Conservation (phyloP, 2,888 invertebrate species). For the Apamea crenata region DNA sequence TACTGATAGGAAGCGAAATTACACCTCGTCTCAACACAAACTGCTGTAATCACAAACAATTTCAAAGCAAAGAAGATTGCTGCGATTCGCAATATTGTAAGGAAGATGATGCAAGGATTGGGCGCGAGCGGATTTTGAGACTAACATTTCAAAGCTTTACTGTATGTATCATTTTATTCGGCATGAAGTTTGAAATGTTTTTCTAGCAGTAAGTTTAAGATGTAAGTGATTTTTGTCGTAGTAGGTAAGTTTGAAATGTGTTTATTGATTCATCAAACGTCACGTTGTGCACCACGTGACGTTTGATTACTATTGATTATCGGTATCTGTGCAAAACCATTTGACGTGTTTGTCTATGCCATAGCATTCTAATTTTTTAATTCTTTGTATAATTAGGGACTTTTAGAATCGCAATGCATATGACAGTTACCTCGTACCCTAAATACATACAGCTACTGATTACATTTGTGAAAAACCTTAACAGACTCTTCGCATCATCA, state of each 20-base stretch:
- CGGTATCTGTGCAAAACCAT: not conserved
- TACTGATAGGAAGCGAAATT: constrained; percentile 79
- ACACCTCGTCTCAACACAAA: constrained; percentile 79
- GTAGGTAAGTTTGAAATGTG: too few relatives aligned
- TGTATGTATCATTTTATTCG: not conserved
- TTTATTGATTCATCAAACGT: too few relatives aligned
- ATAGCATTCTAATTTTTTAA: not conserved
- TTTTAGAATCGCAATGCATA: not conserved
- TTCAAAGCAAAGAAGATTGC: constrained; percentile 82
- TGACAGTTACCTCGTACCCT: not conserved
- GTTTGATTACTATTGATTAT: too few relatives aligned
- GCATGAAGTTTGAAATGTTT: not conserved
- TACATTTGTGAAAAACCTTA: not conserved
- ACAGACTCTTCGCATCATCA: not conserved
- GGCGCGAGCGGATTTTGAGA: constrained; percentile 30
- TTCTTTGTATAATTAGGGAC: not conserved
- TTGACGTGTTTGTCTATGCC: not conserved
- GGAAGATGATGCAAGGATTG: constrained; percentile 50
- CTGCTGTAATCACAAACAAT: constrained; percentile 85
- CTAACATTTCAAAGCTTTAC: not conserved
- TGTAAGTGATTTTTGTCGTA: too few relatives aligned
- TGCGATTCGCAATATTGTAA: constrained; percentile 80
- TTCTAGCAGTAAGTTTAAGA: too few relatives aligned
- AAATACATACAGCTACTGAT: not conserved
- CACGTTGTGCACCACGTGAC: too few relatives aligned